Base-by-base conservation (phyloP, 2,888 invertebrate species). In the Drosophila melanosoma region DNA sequence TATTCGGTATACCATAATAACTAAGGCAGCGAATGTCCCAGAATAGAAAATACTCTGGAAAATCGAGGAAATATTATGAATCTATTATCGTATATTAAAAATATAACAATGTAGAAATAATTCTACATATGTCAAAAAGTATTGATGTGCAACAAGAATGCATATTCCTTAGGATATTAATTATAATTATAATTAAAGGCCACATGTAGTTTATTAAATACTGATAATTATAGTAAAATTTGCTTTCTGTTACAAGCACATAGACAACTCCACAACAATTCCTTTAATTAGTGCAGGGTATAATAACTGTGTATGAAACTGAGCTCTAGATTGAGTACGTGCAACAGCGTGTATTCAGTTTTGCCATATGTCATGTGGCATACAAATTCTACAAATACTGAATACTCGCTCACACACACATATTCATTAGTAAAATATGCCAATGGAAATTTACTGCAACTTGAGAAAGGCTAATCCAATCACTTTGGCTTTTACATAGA, bases 351-450 rank as follows among this genome's bases (percentile, higher is more conserved):
- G 49, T n/a, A 36, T 38, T 42, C 52, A 33, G 42, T 36, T 17
- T 36, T 4, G 32, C 58, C 61, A 67, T 74, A 67, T 68, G 70
- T 40, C 54, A 54, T 38, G 54, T 33, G 54, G 48, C 59, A 51
- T n/a, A 29, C 20, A 68, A 68, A 36, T 58, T 67, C 57, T 33
- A 11, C 32, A 36, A 59, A 36, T 70, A 23, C 29, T 51, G 32
- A 59, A 36, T 70, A 23, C 29, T 51, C 29, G 15, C 45, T 23
- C 23, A 7, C 7, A 45, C 45, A 6, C 36, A 23, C 45, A 45
- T 12, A 45, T 15, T 23, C 45, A 23, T 45, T 45, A 8, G 1
- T 45, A 23, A 26, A 23, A 8, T 15, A 23, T 45, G 45, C 35
- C 49, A 33, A 15, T 36, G 23, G 23, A 49, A 49, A 61, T 57